phyloP scores from a whole-genome alignment of 92 coral and sea anemone species.

The Scolanthus callimorphus region DNA sequence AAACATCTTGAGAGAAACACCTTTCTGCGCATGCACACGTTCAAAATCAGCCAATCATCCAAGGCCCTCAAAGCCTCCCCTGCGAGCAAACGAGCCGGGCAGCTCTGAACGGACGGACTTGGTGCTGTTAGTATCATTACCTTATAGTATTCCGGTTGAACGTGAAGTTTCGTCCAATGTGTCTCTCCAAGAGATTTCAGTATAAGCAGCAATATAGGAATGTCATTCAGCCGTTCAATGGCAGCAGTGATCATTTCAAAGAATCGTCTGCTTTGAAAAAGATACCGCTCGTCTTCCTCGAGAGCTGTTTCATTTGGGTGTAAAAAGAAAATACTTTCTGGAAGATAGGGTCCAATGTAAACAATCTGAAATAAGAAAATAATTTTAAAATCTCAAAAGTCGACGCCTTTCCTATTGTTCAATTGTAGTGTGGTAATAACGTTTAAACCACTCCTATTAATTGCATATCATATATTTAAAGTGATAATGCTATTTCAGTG shows the following conservation, averaged over 20 bases:
- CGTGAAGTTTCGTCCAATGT: background rate
- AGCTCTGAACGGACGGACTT: too few relatives aligned
- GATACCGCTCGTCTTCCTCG: slow-evolving; percentile 9
- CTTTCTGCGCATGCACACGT: too few relatives aligned
- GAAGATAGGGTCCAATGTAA: background rate
- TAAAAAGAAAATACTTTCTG: background rate
- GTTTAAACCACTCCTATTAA: too few relatives aligned
- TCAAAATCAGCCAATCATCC: too few relatives aligned
- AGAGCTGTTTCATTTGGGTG: slow-evolving; percentile 5
- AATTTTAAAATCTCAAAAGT: too few relatives aligned
- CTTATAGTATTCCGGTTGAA: background rate
- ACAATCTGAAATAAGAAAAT: background rate
- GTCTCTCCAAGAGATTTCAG: slow-evolving; percentile 25
- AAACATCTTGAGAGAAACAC: too few relatives aligned
- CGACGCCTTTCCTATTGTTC: too few relatives aligned
- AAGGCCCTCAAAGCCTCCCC: too few relatives aligned
- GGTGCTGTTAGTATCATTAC: background rate
- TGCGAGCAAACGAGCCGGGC: too few relatives aligned
- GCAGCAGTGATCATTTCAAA: slow-evolving; percentile 11
- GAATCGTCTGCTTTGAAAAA: slow-evolving; percentile 7
- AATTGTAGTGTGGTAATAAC: too few relatives aligned
- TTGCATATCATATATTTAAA: too few relatives aligned
- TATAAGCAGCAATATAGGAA: slow-evolving; percentile 3
- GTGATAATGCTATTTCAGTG: too few relatives aligned
- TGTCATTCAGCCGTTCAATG: slow-evolving; percentile 8